phyloP scores from a whole-genome alignment of 2,888 invertebrate genomes.

The Noctuana brunneofusca region DNA sequence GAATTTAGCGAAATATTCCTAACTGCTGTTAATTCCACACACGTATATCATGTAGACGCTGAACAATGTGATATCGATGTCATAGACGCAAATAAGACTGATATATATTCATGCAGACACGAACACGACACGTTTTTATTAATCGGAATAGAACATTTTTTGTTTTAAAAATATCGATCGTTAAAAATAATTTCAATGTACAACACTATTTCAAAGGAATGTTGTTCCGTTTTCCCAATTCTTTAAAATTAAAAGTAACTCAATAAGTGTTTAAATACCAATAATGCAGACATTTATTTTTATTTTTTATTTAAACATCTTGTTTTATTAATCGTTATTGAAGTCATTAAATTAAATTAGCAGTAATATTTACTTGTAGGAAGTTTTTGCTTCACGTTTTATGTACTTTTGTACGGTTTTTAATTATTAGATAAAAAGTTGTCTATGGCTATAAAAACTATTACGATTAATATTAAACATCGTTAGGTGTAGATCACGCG shows the following conservation, averaged over 20 bases:
- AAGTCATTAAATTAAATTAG: neutral
- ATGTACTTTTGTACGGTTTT: too few relatives aligned
- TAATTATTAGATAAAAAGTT: neutral
- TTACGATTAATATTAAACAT: neutral
- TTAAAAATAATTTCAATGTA: neutral
- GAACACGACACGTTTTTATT: neutral
- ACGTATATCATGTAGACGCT: constrained; percentile 59
- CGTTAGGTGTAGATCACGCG: constrained; percentile 12
- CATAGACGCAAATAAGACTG: constrained; percentile 31
- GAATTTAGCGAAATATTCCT: constrained; percentile 51
- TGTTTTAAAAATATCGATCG: constrained; percentile 1
- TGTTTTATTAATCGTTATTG: neutral
- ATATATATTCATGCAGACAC: neutral
- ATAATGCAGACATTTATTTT: neutral
- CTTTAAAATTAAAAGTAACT: neutral
- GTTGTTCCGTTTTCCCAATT: neutral
- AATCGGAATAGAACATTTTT: neutral
- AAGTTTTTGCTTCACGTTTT: neutral
- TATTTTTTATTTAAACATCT: neutral
- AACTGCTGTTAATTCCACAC: constrained; percentile 57
- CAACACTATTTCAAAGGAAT: constrained; percentile 2
- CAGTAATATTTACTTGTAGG: neutral
- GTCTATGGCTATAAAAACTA: constrained; percentile 11
- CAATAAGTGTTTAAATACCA: neutral
- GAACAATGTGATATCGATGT: constrained; percentile 39